A percentile compares a stretch with the other conserved stretches of the same genome.
Evolutionary conservation across 2,797 vertebrate genomes (phyloP).

Genomic region (Cryptoprocta ferox): DNA sequence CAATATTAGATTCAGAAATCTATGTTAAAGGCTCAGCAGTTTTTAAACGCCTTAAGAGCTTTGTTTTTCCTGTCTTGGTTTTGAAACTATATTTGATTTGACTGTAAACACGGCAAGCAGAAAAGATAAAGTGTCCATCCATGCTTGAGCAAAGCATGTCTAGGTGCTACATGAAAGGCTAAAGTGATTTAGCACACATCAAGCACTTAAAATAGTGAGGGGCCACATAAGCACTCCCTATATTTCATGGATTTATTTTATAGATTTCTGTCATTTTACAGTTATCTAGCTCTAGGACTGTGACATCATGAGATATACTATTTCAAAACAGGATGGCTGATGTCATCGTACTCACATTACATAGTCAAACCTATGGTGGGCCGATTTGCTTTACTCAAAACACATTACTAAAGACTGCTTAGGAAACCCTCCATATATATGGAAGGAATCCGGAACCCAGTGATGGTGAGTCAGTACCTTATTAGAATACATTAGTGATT

Average conservation of each 20-base stretch:
- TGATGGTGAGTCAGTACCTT: neutral
- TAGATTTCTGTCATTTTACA: neutral
- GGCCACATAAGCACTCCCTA: neutral
- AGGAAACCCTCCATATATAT: neutral
- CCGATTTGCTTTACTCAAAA: slow-evolving; percentile 30
- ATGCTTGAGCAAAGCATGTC: neutral
- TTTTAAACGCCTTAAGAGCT: slow-evolving; percentile 23
- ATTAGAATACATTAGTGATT: slow-evolving; percentile 13
- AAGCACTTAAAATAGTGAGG: neutral
- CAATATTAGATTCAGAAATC: slow-evolving; percentile 45
- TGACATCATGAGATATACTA: neutral
- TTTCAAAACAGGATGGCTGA: neutral
- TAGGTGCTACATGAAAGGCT: neutral
- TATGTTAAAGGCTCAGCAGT: neutral
- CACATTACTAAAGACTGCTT: neutral
- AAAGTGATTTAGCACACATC: neutral
- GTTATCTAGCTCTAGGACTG: neutral
- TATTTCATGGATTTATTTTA: neutral
- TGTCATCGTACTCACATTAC: neutral
- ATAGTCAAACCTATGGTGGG: neutral
- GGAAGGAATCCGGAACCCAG: neutral
- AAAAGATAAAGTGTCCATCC: neutral
- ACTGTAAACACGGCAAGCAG: neutral
- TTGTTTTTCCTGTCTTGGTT: neutral
- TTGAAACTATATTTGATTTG: slow-evolving; percentile 13